These are phyloP conservation scores for Busseola fusca DNA, from an alignment of 2,888 invertebrate genomes.

Conservation along the genomic window DNA sequence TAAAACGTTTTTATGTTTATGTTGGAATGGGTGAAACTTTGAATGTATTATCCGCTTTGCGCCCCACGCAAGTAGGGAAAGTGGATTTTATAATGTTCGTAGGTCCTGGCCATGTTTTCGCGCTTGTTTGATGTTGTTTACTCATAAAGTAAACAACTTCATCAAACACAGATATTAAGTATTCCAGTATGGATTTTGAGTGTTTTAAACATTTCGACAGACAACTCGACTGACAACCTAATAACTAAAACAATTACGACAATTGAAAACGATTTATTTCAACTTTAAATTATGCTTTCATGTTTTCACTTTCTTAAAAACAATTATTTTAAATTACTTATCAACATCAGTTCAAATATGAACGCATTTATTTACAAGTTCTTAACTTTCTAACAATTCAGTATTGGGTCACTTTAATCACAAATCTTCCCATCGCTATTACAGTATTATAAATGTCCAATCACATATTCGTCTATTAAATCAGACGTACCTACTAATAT, in stretches of 20 bases:
- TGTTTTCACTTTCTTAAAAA: constrained; percentile 78
- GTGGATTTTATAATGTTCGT: constrained; percentile 18
- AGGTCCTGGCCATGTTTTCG: not conserved
- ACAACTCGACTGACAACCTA: not conserved
- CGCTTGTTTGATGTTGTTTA: constrained; percentile 1
- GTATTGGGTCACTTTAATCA: constrained; percentile 48
- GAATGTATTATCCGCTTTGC: constrained; percentile 22
- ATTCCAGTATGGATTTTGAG: not conserved
- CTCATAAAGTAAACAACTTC: not conserved
- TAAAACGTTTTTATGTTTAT: constrained; percentile 41
- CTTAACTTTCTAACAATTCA: constrained; percentile 62
- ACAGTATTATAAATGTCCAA: constrained; percentile 57
- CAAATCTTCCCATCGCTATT: constrained; percentile 43
- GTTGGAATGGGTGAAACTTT: constrained; percentile 22
- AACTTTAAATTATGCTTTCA: constrained; percentile 83
- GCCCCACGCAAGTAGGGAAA: constrained; percentile 17
- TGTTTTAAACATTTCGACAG: not conserved
- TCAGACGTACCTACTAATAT: constrained; percentile 59
- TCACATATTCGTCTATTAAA: constrained; percentile 60
- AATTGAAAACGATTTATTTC: constrained; percentile 82
- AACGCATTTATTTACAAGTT: constrained; percentile 74
- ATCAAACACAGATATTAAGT: not conserved
- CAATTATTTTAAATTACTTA: constrained; percentile 76
- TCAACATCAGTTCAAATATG: constrained; percentile 81
- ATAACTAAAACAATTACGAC: constrained; percentile 53